phyloP scores from a whole-genome alignment of 1,140 invertebrate species.

The Diorhabda sublineata region DNA sequence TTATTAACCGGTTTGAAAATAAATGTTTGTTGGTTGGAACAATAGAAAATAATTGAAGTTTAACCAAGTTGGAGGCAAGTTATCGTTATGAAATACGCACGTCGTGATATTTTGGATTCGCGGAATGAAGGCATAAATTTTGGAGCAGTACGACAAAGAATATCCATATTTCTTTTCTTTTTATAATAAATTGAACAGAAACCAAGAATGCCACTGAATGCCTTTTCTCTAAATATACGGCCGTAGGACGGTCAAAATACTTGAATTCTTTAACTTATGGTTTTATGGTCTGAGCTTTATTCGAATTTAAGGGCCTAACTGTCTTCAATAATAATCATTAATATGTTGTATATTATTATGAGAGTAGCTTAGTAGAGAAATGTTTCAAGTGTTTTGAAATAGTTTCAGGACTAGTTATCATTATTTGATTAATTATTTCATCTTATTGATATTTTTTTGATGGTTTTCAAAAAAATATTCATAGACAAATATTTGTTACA shows the following conservation, averaged over 20 bases:
- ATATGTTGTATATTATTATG: no score
- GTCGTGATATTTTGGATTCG: not conserved
- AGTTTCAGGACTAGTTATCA: no score
- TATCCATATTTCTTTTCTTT: not conserved
- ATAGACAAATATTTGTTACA: no score
- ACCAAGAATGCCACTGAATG: not conserved
- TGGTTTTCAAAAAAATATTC: no score
- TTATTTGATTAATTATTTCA: no score
- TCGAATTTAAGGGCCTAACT: not conserved
- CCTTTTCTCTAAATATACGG: not conserved
- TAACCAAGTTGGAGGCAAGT: not conserved
- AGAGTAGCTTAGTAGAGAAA: no score
- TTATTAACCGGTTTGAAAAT: no score
- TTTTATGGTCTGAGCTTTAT: not conserved
- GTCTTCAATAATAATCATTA: not conserved
- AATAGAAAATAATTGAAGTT: no score
- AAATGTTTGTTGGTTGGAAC: no score
- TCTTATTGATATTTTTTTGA: no score
- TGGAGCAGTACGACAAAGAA: not conserved
- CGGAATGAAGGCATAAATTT: not conserved
- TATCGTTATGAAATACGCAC: not conserved
- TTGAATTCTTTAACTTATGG: conserved; percentile 1
- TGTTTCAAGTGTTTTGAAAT: no score
- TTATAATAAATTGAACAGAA: conserved; percentile 1
- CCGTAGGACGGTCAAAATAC: not conserved